A percentile compares a stretch with the other conserved stretches of the same genome.
Evolutionary conservation across 2,888 invertebrate species (phyloP).

Genomic region (Eupithecia exiguata): DNA sequence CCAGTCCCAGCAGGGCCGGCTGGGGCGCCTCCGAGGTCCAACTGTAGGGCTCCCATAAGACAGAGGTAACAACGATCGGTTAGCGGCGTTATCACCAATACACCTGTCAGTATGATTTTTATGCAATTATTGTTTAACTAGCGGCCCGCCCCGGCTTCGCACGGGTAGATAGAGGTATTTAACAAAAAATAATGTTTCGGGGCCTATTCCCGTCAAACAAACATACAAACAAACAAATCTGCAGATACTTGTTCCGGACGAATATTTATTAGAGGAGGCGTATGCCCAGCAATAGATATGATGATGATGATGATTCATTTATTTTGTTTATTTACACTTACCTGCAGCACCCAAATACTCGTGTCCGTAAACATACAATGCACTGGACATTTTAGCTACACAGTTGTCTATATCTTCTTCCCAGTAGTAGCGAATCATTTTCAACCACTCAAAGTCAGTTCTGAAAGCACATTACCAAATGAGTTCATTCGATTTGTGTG

Average conservation of each 20-base stretch:
- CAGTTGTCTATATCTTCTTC: conserved; percentile 90
- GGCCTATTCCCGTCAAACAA: too few relatives aligned
- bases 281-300: too few relatives aligned
- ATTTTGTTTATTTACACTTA: neutral
- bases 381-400: conserved; percentile 92
- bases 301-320: too few relatives aligned
- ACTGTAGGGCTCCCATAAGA: conserved; percentile 94
- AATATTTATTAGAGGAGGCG: neutral
- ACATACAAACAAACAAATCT: too few relatives aligned
- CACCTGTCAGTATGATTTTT: conserved; percentile 67
- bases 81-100: conserved; percentile 94
- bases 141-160: too few relatives aligned
- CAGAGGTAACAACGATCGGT: conserved; percentile 95
- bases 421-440: conserved; percentile 96
- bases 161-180: too few relatives aligned
- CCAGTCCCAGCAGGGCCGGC: conserved; percentile 94
- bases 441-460: conserved; percentile 93
- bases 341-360: conserved; percentile 94
- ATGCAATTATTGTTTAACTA: neutral
- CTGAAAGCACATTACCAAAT: conserved; percentile 63
- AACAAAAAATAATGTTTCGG: too few relatives aligned
- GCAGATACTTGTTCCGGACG: too few relatives aligned
- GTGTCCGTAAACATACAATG: conserved; percentile 92
- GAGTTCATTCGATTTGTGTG: neutral
- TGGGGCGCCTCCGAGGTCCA: conserved; percentile 94